phyloP scores from a whole-genome alignment of 2,888 invertebrate genomes.

The Acanthopleura granulata region DNA sequence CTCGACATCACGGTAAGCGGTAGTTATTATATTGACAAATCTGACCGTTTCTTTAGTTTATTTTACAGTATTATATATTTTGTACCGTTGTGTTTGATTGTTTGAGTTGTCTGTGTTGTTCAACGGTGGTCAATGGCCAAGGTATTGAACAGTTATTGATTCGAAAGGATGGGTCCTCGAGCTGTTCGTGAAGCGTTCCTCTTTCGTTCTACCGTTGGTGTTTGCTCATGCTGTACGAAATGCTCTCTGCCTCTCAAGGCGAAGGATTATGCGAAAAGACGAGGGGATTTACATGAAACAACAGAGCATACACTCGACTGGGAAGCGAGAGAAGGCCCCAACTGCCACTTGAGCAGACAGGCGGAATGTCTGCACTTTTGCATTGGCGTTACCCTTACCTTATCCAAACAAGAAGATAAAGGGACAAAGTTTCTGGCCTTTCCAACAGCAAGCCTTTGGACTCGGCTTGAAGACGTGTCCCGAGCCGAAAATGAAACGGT shows the following conservation, averaged over 20 bases:
- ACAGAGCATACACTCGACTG: slow-evolving; percentile 15
- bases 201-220: not conserved
- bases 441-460: not conserved
- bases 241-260: slow-evolving; percentile 8
- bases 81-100: too few species aligned
- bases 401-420: slow-evolving; percentile 18
- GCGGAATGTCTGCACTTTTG: slow-evolving; percentile 8
- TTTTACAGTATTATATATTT: too few species aligned
- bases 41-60: too few species aligned
- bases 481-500: not conserved
- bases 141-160: not conserved
- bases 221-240: slow-evolving; percentile 11
- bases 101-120: too few species aligned
- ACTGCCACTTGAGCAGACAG: not conserved
- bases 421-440: not conserved
- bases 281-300: slow-evolving; percentile 12
- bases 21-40: not conserved
- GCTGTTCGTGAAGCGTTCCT: not conserved
- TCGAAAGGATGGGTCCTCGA: not conserved
- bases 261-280: slow-evolving; percentile 11
- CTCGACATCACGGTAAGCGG: not conserved
- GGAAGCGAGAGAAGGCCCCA: not conserved
- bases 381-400: not conserved
- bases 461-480: not conserved
- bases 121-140: too few species aligned